A percentile compares a stretch with the other conserved stretches of the same genome.
These are phyloP conservation scores for Syngnathoides biaculeatus DNA, from an alignment of 2,113 vertebrate species.

Conservation along the genomic window DNA sequence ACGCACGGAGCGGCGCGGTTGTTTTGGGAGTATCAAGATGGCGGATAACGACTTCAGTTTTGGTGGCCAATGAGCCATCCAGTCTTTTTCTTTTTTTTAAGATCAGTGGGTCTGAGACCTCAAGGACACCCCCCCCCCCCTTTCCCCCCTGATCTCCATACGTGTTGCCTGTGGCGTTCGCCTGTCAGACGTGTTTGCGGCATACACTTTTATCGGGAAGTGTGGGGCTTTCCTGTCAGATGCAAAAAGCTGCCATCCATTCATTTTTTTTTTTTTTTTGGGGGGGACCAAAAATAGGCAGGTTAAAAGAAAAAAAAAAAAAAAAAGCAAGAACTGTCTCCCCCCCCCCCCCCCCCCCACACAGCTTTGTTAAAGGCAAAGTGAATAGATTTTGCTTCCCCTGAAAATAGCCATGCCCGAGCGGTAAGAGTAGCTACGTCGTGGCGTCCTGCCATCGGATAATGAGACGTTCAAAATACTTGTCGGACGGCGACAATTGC, in stretches of 20 bases:
- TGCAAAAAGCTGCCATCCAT: slow-evolving; percentile 10
- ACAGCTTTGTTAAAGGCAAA: not conserved
- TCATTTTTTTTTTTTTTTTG: not conserved
- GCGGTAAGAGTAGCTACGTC: not conserved
- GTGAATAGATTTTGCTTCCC: not conserved
- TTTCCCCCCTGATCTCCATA: slow-evolving; percentile 10
- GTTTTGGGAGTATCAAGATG: no score
- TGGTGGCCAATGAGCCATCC: no score
- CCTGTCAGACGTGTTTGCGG: slow-evolving; percentile 50
- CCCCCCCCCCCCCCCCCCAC: not conserved
- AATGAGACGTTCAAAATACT: no score
- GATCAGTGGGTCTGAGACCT: slow-evolving; percentile 33
- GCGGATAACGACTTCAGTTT: no score
- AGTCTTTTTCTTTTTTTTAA: no score
- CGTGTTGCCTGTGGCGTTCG: slow-evolving; percentile 41
- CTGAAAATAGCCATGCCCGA: not conserved
- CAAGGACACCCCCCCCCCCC: no score
- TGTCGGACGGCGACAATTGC: no score
- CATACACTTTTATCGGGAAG: slow-evolving; percentile 19
- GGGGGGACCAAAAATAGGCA: not conserved
- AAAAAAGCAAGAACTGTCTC: no score
- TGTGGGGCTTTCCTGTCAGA: slow-evolving; percentile 18
- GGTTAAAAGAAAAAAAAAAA: not conserved
- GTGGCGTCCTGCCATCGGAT: no score
- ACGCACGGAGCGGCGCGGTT: no score